Evolutionary conservation across 2,797 vertebrate genomes (phyloP), one percentile per base, ranked within the genome.

Genomic region (Spinus pinus): DNA sequence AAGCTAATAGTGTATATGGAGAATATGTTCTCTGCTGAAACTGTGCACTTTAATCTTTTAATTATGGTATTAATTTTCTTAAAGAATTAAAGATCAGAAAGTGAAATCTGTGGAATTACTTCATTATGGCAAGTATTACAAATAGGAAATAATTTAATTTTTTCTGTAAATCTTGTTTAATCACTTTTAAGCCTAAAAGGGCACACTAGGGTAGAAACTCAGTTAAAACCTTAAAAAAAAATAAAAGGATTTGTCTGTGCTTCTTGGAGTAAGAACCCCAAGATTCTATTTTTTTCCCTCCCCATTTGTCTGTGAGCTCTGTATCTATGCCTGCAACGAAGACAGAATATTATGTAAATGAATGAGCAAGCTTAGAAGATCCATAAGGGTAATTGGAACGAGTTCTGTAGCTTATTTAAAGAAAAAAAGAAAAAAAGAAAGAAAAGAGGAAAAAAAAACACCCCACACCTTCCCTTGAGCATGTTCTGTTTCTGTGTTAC

Each of bases 41-140:
- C 2, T 9, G 19, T 61, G 50, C 47, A 41, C 46, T 77, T 60
- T 66, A 72, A 69, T 94, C 39, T 75, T 86, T 91, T 95, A 95
- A 88, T 90, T 89, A 71, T 65, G 39, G 51, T 66, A 61, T 8
- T 89, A 80, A 82, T 94, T 89, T 93, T 88, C 72, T 86, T 88
- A 49, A 79, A 81, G 79, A 87, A 78, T 80, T 85, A 91, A 86
- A 89, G 79, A 82, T 87, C 54, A 88, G 72, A 65, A 89, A 82
- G 15, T 62, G 27, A 78, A 75, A 95, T 88, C 47, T 91, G 31
- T 56, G 37, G 62, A 85, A 90, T 69, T 57, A n/a, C 47, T 54
- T 91, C 2, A 0, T 75, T 81, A 51, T 69, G 23, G 31, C 10
- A 51, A 44, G 20, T 42, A 62, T 50, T 74, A 58, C 35, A 86